These are phyloP conservation scores for Camponotus pennsylvanicus DNA, from an alignment of 1,140 invertebrate genomes.

Conservation along the genomic window DNA sequence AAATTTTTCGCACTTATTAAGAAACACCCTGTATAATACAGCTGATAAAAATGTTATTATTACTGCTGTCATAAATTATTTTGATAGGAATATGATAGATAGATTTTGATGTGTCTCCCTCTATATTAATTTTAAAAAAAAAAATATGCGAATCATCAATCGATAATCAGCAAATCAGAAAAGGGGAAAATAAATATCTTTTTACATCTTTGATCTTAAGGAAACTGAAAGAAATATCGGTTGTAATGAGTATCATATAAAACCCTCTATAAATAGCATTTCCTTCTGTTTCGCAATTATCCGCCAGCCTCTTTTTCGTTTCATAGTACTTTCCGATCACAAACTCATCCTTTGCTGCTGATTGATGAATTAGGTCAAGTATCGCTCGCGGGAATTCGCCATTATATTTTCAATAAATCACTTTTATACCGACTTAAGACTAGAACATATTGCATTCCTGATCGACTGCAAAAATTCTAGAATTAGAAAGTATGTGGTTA, in stretches of 20 bases:
- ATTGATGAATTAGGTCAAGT: conserved; percentile 21
- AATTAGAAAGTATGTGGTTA: background rate
- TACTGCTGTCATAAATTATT: too few species aligned
- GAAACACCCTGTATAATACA: too few species aligned
- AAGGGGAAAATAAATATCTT: background rate
- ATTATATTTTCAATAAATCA: conserved; percentile 12
- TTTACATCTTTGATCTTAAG: background rate
- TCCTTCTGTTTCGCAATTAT: conserved; percentile 1
- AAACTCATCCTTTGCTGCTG: background rate
- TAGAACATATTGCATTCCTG: background rate
- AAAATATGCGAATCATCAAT: background rate
- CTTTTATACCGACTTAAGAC: background rate
- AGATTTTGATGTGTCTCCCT: too few species aligned
- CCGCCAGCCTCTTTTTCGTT: background rate
- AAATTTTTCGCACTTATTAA: too few species aligned
- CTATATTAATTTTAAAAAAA: too few species aligned
- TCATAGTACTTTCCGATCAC: background rate
- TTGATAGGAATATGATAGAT: too few species aligned
- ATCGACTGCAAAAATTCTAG: background rate
- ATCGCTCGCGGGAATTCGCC: background rate
- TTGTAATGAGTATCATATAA: background rate
- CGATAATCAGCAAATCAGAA: background rate
- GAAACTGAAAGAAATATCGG: background rate
- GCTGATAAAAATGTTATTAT: too few species aligned
- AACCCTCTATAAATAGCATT: background rate